Percentiles rank a stretch among this genome's conserved stretches.
These are phyloP conservation scores for Tauraco hartlaubi DNA, from an alignment of 2,797 vertebrate species.

Conservation along the genomic window DNA sequence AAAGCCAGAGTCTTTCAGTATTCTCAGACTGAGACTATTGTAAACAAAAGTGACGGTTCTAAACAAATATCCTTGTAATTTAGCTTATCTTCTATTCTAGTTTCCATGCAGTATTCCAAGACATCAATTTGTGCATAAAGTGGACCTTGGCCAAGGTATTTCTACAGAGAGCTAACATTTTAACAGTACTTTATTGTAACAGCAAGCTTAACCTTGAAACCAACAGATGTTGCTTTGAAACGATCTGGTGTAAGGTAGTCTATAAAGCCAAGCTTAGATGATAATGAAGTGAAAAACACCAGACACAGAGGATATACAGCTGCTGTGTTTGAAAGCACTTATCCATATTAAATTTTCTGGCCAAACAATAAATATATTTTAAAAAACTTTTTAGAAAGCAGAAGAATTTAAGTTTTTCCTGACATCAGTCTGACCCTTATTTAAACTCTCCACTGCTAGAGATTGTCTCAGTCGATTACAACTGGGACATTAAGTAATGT, in stretches of 20 bases:
- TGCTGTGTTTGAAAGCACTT: neutral
- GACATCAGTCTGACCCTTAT: neutral
- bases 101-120: neutral
- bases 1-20: neutral
- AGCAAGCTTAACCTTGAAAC: constrained; percentile 37
- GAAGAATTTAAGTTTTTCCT: neutral
- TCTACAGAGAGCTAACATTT: constrained; percentile 32
- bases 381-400: neutral
- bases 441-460: constrained; percentile 1
- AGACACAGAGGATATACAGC: neutral
- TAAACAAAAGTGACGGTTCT: neutral
- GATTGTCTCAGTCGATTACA: neutral
- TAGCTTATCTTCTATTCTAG: neutral
- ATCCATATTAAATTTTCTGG: neutral
- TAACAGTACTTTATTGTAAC: neutral
- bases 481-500: neutral
- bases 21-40: neutral
- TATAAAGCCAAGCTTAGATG: neutral
- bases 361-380: neutral
- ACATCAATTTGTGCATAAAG: neutral
- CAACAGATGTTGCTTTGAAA: constrained; percentile 50
- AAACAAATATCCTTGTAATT: neutral
- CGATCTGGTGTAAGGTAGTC: constrained; percentile 1
- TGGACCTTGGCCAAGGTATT: neutral
- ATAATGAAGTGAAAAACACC: neutral